Percentiles rank a stretch among this genome's conserved stretches.
These are phyloP conservation scores for Cerceris ruficornis DNA, from an alignment of 2,888 invertebrate genomes.

Conservation along the genomic window DNA sequence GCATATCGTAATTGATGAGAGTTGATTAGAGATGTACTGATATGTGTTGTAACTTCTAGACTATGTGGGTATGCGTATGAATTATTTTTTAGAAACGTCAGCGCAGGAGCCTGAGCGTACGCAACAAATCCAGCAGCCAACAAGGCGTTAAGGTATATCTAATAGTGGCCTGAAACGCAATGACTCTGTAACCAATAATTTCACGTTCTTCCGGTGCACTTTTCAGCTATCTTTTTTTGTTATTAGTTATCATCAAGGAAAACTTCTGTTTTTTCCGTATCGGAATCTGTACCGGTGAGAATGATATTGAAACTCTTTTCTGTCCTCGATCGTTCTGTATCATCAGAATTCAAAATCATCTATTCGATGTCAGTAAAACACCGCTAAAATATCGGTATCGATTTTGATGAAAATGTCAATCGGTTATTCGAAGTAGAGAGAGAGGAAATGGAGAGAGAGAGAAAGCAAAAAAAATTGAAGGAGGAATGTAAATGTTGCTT, in stretches of 20 bases:
- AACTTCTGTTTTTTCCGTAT: slow-evolving; percentile 54
- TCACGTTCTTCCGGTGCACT: slow-evolving; percentile 60
- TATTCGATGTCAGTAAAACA: slow-evolving; percentile 14
- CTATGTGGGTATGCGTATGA: slow-evolving; percentile 68
- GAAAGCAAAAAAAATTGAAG: not conserved
- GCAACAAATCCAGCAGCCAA: slow-evolving; percentile 83
- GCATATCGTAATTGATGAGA: not conserved
- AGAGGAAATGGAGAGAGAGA: not conserved
- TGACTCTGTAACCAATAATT: slow-evolving; percentile 58
- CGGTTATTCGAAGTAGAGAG: not conserved
- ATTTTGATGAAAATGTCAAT: not conserved
- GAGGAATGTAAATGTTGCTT: too few relatives aligned
- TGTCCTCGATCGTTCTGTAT: slow-evolving; percentile 34
- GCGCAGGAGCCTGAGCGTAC: slow-evolving; percentile 83
- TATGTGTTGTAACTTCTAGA: slow-evolving; percentile 51
- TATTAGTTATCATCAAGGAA: slow-evolving; percentile 59
- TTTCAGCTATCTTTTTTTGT: slow-evolving; percentile 60
- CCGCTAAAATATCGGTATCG: slow-evolving; percentile 45
- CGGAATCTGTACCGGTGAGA: slow-evolving; percentile 58
- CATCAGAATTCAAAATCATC: slow-evolving; percentile 15
- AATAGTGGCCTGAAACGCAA: slow-evolving; percentile 63
- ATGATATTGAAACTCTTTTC: slow-evolving; percentile 43
- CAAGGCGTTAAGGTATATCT: slow-evolving; percentile 84
- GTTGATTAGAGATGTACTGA: slow-evolving; percentile 45
- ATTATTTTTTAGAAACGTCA: slow-evolving; percentile 84